Conservation (phyloP, 1,140 invertebrate species). For the Apolygus lucorum region DNA sequence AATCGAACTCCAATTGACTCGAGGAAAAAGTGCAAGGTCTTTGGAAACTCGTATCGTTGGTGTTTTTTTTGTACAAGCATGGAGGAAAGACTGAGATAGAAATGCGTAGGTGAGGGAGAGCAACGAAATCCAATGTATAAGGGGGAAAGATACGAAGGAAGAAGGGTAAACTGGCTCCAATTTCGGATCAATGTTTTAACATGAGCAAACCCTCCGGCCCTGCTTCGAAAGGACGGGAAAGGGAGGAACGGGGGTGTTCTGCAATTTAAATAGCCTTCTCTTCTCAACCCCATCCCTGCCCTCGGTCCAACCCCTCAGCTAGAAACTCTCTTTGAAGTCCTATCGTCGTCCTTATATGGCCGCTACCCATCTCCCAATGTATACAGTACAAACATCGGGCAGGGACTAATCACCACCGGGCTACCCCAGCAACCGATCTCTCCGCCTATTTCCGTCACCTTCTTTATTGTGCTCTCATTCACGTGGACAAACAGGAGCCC, state of each 20-base stretch:
- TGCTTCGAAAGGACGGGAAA: background rate
- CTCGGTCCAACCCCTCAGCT: background rate
- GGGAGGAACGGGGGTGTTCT: constrained; percentile 30
- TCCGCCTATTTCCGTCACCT: constrained; percentile 17
- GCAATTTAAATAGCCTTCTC: constrained; percentile 34
- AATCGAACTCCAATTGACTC: no score
- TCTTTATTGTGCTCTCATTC: constrained; percentile 14
- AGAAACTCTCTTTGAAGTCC: constrained; percentile 29
- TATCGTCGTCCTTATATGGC: constrained; percentile 17
- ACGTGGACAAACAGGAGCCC: background rate
- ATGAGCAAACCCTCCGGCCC: constrained; percentile 28
- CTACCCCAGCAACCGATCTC: background rate
- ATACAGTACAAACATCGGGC: constrained; percentile 22
- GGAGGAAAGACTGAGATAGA: background rate
- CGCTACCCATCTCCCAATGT: constrained; percentile 1
- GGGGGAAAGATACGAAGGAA: constrained; percentile 14
- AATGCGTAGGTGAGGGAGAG: background rate
- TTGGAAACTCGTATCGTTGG: no score
- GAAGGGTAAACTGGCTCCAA: constrained; percentile 32
- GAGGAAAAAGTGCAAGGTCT: no score
- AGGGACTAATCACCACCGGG: constrained; percentile 17
- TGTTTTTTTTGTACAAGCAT: background rate
- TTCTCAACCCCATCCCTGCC: constrained; percentile 4
- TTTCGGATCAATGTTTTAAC: constrained; percentile 36
- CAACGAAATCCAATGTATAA: background rate